Conservation (phyloP, 2,888 invertebrate species). For the Ecliptopera silaceata region DNA sequence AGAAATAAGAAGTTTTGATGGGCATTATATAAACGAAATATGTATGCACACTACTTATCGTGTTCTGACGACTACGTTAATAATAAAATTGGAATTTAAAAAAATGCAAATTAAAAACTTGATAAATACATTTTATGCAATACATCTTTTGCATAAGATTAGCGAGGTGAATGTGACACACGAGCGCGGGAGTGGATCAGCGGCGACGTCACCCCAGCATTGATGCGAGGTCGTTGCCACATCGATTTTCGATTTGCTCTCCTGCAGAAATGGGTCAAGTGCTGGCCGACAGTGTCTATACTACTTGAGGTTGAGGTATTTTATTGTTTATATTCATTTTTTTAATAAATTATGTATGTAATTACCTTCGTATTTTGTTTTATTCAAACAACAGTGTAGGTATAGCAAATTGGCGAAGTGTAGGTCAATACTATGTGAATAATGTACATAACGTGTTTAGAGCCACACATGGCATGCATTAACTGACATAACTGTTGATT, state of each 20-base stretch:
- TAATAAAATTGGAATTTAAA: no score
- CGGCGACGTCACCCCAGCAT: slow-evolving; percentile 35
- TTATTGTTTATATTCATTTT: slow-evolving; percentile 6
- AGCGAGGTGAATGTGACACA: slow-evolving; percentile 29
- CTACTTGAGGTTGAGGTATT: slow-evolving; percentile 32
- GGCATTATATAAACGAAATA: no score
- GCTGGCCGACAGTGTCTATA: slow-evolving; percentile 55
- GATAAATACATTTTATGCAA: neutral
- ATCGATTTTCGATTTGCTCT: slow-evolving; percentile 81
- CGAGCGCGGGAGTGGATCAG: slow-evolving; percentile 58
- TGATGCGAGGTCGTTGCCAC: slow-evolving; percentile 60
- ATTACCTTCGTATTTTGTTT: no score
- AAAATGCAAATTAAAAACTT: neutral
- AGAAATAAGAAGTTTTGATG: no score
- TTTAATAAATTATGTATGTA: no score
- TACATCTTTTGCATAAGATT: slow-evolving; percentile 25
- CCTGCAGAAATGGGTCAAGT: slow-evolving; percentile 77
- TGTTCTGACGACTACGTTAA: no score
- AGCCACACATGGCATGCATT: slow-evolving; percentile 1
- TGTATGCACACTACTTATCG: no score
- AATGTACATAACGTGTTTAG: neutral
- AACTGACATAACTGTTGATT: slow-evolving; percentile 14
- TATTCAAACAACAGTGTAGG: no score
- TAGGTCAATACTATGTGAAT: neutral
- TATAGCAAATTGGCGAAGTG: neutral